Conservation (phyloP, 2,888 invertebrate genomes). For the Epinotia brunnichana region DNA sequence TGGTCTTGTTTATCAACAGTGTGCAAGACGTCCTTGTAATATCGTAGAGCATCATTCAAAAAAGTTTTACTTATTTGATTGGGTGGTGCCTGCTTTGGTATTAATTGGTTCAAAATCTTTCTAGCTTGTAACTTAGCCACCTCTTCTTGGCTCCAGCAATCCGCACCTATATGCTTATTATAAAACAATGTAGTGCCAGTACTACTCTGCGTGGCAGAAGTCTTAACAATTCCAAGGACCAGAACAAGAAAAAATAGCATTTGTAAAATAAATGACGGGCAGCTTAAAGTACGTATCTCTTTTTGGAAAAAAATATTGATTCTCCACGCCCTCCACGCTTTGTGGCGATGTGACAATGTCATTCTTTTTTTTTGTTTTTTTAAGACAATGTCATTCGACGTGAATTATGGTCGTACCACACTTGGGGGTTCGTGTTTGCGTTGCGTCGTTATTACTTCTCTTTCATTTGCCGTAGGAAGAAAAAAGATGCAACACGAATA, state of each 20-base stretch:
- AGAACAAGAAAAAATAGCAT: slow-evolving; percentile 67
- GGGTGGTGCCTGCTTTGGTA: slow-evolving; percentile 61
- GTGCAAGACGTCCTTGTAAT: slow-evolving; percentile 61
- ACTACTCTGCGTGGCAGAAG: slow-evolving; percentile 54
- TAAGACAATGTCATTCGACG: background rate
- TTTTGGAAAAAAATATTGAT: slow-evolving; percentile 5
- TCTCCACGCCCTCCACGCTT: slow-evolving; percentile 1
- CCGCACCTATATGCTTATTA: slow-evolving; percentile 51
- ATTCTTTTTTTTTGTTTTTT: no score
- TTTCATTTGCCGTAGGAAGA: no score
- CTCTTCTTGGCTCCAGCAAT: slow-evolving; percentile 72
- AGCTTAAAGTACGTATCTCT: slow-evolving; percentile 3
- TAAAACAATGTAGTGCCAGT: slow-evolving; percentile 71
- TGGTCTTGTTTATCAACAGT: slow-evolving; percentile 54
- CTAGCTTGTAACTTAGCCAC: slow-evolving; percentile 68
- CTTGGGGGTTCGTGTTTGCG: no score
- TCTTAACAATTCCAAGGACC: slow-evolving; percentile 56
- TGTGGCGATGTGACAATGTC: background rate
- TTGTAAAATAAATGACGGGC: slow-evolving; percentile 27
- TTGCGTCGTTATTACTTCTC: no score
- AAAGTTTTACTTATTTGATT: slow-evolving; percentile 64
- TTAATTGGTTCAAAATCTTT: slow-evolving; percentile 64
- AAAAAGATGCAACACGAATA: no score
- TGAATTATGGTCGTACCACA: no score
- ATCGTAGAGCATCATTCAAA: slow-evolving; percentile 61